Conservation (phyloP, 2,113 vertebrate species). For the Heterotilapia buettikoferi region DNA sequence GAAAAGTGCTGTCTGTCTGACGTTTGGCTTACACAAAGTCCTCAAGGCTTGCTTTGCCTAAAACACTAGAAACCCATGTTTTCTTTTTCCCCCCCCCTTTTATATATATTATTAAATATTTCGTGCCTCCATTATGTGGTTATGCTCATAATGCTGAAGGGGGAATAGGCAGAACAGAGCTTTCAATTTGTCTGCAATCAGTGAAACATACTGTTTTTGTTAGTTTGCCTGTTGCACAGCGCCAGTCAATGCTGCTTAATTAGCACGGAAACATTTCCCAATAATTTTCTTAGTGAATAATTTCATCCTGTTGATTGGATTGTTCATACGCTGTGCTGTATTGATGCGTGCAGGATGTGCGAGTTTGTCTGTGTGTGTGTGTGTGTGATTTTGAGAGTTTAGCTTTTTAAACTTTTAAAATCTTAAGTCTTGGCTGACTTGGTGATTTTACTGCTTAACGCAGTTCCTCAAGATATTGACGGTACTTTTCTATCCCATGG, state of each 20-base stretch:
- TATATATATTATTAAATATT: not conserved
- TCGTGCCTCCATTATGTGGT: not conserved
- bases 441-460: not conserved
- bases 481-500: not conserved
- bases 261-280: not conserved
- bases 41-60: not conserved
- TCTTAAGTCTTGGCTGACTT: not conserved
- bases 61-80: not conserved
- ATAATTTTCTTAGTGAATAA: not conserved
- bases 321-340: not conserved
- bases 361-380: not conserved
- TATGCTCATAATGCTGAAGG: not conserved
- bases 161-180: not conserved
- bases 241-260: not conserved
- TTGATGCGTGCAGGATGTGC: not conserved
- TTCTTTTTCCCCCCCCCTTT: accelerated
- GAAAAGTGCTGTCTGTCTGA: not conserved
- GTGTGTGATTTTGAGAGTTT: not conserved
- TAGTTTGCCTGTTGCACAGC: not conserved
- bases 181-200: not conserved
- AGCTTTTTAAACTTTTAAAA: not conserved
- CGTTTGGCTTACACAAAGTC: not conserved
- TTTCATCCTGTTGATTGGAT: not conserved
- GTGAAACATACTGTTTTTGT: not conserved
- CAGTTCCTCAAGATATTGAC: not conserved